Percentiles rank a stretch among this genome's conserved stretches.
phyloP scores from a whole-genome alignment of 1,140 invertebrate species.

The Batillaria attramentaria region DNA sequence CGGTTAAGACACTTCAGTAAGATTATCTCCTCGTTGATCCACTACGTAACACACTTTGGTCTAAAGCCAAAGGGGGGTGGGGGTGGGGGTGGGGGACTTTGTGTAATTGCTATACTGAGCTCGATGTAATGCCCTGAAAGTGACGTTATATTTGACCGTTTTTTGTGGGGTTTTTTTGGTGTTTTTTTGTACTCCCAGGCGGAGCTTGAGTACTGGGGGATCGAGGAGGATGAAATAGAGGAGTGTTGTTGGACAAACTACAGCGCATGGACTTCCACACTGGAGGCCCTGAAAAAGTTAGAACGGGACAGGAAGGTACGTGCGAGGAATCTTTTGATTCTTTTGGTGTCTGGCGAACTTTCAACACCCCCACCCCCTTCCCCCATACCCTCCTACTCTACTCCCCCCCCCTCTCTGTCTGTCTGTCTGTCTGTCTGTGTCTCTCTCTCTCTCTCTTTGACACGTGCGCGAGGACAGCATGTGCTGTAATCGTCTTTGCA shows the following conservation, averaged over 20 bases:
- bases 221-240: constrained; percentile 53
- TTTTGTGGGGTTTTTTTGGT: no score
- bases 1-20: no score
- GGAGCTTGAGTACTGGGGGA: constrained; percentile 57
- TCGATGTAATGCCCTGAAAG: no score
- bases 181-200: constrained; percentile 4
- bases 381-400: background rate
- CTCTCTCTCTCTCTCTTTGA: no score
- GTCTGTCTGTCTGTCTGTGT: background rate
- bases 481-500: no score
- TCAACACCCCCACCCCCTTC: background rate
- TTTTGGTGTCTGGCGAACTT: no score
- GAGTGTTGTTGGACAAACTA: constrained; percentile 57
- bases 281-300: constrained; percentile 45
- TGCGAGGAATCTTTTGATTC: background rate
- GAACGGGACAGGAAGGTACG: constrained; percentile 48
- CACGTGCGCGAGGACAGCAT: background rate
- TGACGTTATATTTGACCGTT: no score
- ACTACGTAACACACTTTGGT: no score
- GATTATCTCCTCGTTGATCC: no score
- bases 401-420: background rate
- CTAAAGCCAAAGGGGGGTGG: no score
- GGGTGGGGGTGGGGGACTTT: no score
- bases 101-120: no score
- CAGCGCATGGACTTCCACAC: constrained; percentile 48